These are phyloP conservation scores for Polietes domitor DNA, from an alignment of 2,888 invertebrate genomes.

Conservation along the genomic window DNA sequence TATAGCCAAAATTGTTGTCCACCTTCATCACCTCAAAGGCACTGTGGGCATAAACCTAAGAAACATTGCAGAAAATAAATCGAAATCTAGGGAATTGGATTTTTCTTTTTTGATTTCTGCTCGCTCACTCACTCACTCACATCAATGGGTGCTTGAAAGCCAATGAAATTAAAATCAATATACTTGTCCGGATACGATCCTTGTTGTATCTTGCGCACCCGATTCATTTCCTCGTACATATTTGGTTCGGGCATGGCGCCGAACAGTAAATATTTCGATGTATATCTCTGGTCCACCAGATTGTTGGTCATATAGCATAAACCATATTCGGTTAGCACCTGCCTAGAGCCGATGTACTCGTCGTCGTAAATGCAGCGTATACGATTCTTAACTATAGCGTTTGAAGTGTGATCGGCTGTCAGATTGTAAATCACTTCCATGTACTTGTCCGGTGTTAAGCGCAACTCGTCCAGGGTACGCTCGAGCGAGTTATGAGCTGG, in stretches of 20 bases:
- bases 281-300: slow-evolving; percentile 71
- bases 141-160: slow-evolving; percentile 71
- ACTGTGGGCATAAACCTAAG: slow-evolving; percentile 67
- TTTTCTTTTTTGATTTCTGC: neutral
- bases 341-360: slow-evolving; percentile 70
- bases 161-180: slow-evolving; percentile 74
- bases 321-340: slow-evolving; percentile 79
- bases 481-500: slow-evolving; percentile 68
- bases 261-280: slow-evolving; percentile 74
- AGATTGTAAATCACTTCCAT: slow-evolving; percentile 79
- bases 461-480: slow-evolving; percentile 70
- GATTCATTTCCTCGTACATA: slow-evolving; percentile 41
- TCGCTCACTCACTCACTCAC: too few relatives aligned
- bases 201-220: slow-evolving; percentile 59
- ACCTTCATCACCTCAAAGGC: slow-evolving; percentile 68
- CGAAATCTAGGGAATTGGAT: neutral
- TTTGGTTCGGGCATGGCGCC: slow-evolving; percentile 70
- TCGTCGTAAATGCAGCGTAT: slow-evolving; percentile 62
- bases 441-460: slow-evolving; percentile 76
- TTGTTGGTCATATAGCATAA: slow-evolving; percentile 78
- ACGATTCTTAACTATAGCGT: slow-evolving; percentile 45
- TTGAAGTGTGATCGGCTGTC: slow-evolving; percentile 73
- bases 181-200: slow-evolving; percentile 76
- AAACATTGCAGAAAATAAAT: neutral
- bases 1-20: slow-evolving; percentile 65